A percentile compares a stretch with the other conserved stretches of the same genome.
Evolutionary conservation across 2,797 vertebrate species (phyloP).

Genomic region (Cercopithecus hamlyni): DNA sequence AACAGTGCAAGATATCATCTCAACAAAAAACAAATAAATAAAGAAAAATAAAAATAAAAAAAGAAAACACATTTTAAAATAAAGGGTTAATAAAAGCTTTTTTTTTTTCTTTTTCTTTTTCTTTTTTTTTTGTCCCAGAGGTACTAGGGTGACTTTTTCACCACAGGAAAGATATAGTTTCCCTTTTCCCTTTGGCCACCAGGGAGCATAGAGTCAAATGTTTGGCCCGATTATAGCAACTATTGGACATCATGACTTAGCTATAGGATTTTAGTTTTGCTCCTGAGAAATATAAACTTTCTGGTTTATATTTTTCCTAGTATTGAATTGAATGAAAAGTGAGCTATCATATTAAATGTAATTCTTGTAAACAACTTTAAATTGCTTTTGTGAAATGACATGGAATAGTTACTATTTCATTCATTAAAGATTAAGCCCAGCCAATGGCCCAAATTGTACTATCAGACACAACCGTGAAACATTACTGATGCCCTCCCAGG

Average conservation of each 20-base stretch:
- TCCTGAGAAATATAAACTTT: background rate
- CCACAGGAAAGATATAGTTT: background rate
- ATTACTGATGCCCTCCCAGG: background rate
- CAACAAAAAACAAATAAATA: too few relatives aligned
- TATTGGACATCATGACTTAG: background rate
- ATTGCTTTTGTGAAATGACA: background rate
- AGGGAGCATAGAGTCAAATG: background rate
- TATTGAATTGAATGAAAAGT: background rate
- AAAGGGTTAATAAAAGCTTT: background rate
- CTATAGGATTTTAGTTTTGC: background rate
- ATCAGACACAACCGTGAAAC: background rate
- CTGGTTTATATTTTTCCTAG: constrained; percentile 25
- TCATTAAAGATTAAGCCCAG: constrained; percentile 11
- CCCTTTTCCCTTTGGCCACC: constrained; percentile 35
- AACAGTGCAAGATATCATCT: too few relatives aligned
- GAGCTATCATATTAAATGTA: constrained; percentile 6
- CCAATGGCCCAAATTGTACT: background rate
- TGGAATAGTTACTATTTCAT: background rate
- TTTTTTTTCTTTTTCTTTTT: too few relatives aligned
- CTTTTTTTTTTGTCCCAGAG: background rate
- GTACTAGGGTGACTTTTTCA: background rate
- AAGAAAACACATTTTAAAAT: background rate
- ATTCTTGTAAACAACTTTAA: constrained; percentile 26
- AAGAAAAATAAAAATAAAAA: too few relatives aligned
- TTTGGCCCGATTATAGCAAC: background rate